Conservation (phyloP, 2,113 vertebrate genomes). For the Cariama cristata region DNA sequence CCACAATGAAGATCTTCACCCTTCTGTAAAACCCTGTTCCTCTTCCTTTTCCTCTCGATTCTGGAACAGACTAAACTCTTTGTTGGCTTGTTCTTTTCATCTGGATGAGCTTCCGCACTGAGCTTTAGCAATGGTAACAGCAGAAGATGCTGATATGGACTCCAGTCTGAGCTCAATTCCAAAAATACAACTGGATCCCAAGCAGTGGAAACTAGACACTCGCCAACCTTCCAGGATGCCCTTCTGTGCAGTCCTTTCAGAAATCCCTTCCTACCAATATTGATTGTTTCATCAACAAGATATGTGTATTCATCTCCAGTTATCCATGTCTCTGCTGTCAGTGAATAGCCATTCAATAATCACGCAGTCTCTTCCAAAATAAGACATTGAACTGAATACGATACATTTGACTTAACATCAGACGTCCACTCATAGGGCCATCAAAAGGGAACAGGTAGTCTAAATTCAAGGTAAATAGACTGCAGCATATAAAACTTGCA, state of each 20-base stretch:
- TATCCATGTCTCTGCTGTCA: background rate
- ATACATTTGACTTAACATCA: background rate
- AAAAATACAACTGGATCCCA: background rate
- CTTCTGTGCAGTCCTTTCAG: background rate
- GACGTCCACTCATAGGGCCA: rapidly evolving
- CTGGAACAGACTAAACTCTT: background rate
- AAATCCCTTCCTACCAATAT: background rate
- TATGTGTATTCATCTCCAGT: background rate
- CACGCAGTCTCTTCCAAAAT: background rate
- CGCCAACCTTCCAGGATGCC: rapidly evolving
- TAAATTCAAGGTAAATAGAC: background rate
- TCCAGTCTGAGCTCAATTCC: background rate
- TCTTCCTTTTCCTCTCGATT: background rate
- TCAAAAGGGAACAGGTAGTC: background rate
- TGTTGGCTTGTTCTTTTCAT: background rate
- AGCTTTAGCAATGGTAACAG: background rate
- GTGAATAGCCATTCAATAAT: background rate
- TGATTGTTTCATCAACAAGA: background rate
- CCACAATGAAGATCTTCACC: background rate
- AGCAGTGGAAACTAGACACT: background rate
- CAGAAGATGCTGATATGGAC: background rate
- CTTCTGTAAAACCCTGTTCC: background rate
- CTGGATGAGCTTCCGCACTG: background rate
- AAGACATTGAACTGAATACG: background rate
- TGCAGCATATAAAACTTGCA: background rate